Base-by-base conservation (phyloP, 2,113 vertebrate species). In the Larimichthys polyactis region DNA sequence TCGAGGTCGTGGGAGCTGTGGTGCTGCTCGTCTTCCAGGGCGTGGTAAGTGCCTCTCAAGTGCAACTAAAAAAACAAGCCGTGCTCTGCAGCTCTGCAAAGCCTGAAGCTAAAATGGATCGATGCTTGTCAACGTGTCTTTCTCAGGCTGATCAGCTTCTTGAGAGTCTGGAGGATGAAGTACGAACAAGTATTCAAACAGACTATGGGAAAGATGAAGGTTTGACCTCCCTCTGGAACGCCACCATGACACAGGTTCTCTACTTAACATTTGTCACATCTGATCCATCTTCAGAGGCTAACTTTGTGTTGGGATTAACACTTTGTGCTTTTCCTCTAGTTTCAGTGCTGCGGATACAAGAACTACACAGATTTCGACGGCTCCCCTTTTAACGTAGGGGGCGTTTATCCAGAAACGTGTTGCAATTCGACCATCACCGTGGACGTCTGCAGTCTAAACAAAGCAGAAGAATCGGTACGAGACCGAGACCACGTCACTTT, bases 271-370 rank as follows among this genome's bases (percentile, higher is more conserved):
- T 32, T 5, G 29, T 32, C 29, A 32, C 29, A 32, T 32, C 5
- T 36, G 36, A 36, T 36, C 36, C 36, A 8, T 36, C 36, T 36
- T 36, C 2, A 36, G 6, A 36, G 32, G 5, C 32, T 36, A 36
- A 36, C 36, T 8, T 36, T 36, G 36, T 32, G 29, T 22, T 48
- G 36, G 4, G 20, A 54, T 48, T 75, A 52, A 70, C 19, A 52
- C 0, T 68, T 17, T 76, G n/a, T 72, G 2, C 1, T 83, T 68
- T 68, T 44, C 9, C 78, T 81, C 14, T 59, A 95, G 94, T 75
- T 95, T 3, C 27, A 90, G 4, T 96, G 95, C 91, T 96, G 95
- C 32, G 96, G 96, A 82, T 94, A 88, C 91, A 83, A 19, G 16
- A 92, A 91, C 90, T 96, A 93, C 76, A 79, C 86, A 0, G 94